phyloP scores from a whole-genome alignment of 2,888 invertebrate genomes.

The Agonum fuliginosum region DNA sequence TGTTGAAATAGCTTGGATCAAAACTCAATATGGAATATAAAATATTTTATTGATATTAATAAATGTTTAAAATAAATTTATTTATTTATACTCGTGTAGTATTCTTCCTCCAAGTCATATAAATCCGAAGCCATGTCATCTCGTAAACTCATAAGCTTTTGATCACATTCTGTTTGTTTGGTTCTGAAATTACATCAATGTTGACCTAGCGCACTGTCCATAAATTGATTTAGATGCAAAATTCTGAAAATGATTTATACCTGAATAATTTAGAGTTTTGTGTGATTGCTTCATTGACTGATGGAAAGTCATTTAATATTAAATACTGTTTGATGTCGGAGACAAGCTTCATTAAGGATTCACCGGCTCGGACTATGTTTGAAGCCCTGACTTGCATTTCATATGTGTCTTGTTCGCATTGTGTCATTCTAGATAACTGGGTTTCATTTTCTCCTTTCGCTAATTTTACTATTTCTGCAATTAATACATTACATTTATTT shows the following conservation, averaged over 20 bases:
- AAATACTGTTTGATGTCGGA: conserved; percentile 98
- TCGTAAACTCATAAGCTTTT: conserved; percentile 91
- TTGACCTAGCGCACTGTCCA: background rate
- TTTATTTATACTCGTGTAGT: conserved; percentile 90
- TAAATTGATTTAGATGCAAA: conserved; percentile 28
- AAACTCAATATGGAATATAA: conserved; percentile 30
- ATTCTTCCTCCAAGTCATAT: conserved; percentile 94
- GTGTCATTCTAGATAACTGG: conserved; percentile 91
- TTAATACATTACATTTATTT: conserved; percentile 16
- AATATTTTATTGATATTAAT: conserved; percentile 12
- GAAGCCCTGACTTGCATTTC: conserved; percentile 98
- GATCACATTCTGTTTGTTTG: conserved; percentile 94
- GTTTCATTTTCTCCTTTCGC: conserved; percentile 94
- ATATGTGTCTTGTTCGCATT: conserved; percentile 95
- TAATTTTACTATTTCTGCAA: conserved; percentile 89
- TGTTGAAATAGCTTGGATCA: conserved; percentile 36
- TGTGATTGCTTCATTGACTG: conserved; percentile 97
- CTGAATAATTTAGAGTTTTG: conserved; percentile 90
- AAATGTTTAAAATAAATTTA: conserved; percentile 67
- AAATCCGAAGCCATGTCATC: conserved; percentile 97
- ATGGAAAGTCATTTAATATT: conserved; percentile 98
- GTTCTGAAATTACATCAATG: conserved; percentile 74
- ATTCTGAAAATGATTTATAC: conserved; percentile 62
- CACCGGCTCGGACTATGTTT: conserved; percentile 97
- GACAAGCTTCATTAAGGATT: conserved; percentile 96